These are phyloP conservation scores for Vipera latastei DNA, from an alignment of 2,797 vertebrate species.

Conservation along the genomic window DNA sequence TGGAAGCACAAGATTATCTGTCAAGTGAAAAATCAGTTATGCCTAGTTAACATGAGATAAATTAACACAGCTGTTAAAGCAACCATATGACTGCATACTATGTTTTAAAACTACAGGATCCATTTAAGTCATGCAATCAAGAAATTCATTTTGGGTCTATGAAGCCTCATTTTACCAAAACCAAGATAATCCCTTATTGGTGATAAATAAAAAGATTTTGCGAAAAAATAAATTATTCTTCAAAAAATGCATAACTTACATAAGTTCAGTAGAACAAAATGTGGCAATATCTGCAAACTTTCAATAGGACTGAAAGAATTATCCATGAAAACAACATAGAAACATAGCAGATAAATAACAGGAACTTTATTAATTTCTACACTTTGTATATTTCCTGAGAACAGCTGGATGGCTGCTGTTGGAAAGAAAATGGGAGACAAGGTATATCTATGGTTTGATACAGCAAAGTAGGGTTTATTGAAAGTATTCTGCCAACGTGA, in stretches of 20 bases:
- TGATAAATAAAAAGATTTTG: not conserved
- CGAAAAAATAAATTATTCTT: not conserved
- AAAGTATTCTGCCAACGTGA: not conserved
- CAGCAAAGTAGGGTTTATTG: not conserved
- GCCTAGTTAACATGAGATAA: not conserved
- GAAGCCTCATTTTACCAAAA: not conserved
- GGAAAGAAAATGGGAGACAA: not conserved
- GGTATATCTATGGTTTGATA: not conserved
- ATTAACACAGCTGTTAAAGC: not conserved
- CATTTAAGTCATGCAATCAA: not conserved
- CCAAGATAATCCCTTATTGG: not conserved
- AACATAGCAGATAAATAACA: not conserved
- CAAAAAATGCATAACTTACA: not conserved
- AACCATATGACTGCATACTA: not conserved
- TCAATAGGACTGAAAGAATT: not conserved
- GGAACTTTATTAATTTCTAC: not conserved
- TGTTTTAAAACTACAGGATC: not conserved
- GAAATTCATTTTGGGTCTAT: not conserved
- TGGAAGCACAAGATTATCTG: not conserved
- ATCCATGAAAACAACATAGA: not conserved
- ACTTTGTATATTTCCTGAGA: not conserved
- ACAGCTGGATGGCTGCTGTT: no score
- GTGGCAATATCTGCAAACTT: not conserved
- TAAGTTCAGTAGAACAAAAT: not conserved
- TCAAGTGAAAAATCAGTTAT: not conserved